phyloP scores from a whole-genome alignment of 2,113 vertebrate genomes.

The Gasterosteus nipponicus region DNA sequence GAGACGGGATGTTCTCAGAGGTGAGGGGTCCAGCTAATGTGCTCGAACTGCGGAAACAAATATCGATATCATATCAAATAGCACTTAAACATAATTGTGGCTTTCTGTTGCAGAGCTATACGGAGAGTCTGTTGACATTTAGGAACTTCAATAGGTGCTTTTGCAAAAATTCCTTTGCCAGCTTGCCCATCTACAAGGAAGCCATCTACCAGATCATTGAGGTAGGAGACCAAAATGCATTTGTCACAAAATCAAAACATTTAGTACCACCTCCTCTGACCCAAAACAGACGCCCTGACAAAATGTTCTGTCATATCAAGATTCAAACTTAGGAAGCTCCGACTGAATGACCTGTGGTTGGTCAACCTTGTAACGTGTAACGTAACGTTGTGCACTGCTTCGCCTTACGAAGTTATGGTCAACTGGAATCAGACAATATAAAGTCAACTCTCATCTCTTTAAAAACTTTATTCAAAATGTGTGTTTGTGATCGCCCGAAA shows the following conservation, averaged over 20 bases:
- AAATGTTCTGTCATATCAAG: background rate
- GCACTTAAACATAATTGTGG: background rate
- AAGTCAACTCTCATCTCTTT: background rate
- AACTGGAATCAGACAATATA: background rate
- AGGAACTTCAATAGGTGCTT: conserved; percentile 86
- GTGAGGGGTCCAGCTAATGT: conserved; percentile 71
- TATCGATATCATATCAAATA: background rate
- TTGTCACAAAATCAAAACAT: background rate
- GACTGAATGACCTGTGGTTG: background rate
- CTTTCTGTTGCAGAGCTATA: conserved; percentile 81
- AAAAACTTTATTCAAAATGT: background rate
- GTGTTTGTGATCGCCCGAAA: background rate
- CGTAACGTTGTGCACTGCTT: background rate
- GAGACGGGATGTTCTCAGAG: conserved; percentile 94
- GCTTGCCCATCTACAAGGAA: conserved; percentile 88
- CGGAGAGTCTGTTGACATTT: conserved; percentile 84
- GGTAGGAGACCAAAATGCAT: conserved; percentile 76
- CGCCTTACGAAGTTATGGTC: background rate
- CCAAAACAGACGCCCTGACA: background rate
- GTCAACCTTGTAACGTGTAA: too few species aligned
- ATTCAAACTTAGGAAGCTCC: background rate
- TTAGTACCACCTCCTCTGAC: background rate
- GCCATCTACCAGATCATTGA: conserved; percentile 91
- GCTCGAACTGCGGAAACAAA: background rate
- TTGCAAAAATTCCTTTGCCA: conserved; percentile 86